Evolutionary conservation across 2,797 vertebrate genomes (phyloP).

Genomic region (Mormyrops attenuatus): DNA sequence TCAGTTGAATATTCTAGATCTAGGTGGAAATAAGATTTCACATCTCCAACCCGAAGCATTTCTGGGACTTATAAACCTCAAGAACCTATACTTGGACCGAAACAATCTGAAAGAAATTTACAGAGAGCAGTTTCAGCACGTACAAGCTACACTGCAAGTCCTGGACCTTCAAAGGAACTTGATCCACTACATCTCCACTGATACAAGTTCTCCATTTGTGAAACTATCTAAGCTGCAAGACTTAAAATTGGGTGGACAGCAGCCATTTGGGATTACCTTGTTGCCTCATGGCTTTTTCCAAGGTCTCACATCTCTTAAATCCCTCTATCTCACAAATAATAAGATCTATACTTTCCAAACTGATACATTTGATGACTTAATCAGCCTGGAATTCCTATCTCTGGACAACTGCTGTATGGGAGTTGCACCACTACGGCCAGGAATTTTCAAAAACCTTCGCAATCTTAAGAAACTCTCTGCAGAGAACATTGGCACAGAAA

Average conservation of each 20-base stretch:
- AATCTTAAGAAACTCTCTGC: conserved; percentile 54
- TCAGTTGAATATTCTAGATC: conserved; percentile 61
- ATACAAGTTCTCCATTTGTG: conserved; percentile 58
- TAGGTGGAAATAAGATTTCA: conserved; percentile 72
- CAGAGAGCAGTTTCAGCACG: conserved; percentile 34
- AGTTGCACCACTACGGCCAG: conserved; percentile 59
- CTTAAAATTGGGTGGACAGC: conserved; percentile 61
- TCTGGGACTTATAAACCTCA: conserved; percentile 55
- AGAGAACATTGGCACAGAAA: conserved; percentile 73
- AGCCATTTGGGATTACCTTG: conserved; percentile 57
- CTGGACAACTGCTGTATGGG: conserved; percentile 64
- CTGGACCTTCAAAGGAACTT: conserved; percentile 63
- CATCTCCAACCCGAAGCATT: conserved; percentile 54
- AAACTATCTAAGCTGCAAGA: conserved; percentile 62
- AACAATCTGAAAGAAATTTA: conserved; percentile 65
- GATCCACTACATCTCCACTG: conserved; percentile 48
- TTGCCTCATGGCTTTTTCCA: conserved; percentile 57
- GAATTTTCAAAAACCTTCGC: conserved; percentile 72
- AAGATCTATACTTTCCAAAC: conserved; percentile 49
- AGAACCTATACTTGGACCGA: conserved; percentile 70
- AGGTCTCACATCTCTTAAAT: conserved; percentile 56
- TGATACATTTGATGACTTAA: conserved; percentile 68
- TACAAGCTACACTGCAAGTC: conserved; percentile 56
- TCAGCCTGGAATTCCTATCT: conserved; percentile 53
- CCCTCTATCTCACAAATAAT: conserved; percentile 66